These are phyloP conservation scores for Harpagifer antarcticus DNA, from an alignment of 2,797 vertebrate species.

Conservation along the genomic window DNA sequence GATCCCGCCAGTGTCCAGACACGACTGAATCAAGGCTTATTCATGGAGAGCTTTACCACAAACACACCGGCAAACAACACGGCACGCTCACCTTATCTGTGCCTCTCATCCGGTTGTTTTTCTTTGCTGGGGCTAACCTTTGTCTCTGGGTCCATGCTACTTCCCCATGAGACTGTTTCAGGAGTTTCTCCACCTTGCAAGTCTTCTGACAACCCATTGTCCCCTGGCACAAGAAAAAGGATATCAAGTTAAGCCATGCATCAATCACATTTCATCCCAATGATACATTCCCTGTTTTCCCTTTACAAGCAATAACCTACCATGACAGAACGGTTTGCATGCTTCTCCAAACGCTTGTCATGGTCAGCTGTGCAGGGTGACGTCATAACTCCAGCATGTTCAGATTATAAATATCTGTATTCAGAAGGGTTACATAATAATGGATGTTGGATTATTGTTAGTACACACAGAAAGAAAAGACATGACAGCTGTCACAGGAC, in stretches of 20 bases:
- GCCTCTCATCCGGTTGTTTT: conserved; percentile 67
- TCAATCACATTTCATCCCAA: conserved; percentile 40
- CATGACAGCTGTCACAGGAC: conserved; percentile 69
- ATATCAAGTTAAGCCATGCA: conserved; percentile 38
- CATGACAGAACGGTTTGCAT: conserved; percentile 77
- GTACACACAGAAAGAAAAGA: conserved; percentile 67
- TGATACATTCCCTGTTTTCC: conserved; percentile 46
- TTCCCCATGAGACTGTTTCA: conserved; percentile 83
- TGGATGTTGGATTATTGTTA: conserved; percentile 79
- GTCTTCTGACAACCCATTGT: conserved; percentile 84
- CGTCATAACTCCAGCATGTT: conserved; percentile 81
- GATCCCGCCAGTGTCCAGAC: conserved; percentile 49
- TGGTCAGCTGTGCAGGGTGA: conserved; percentile 72
- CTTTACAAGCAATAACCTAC: conserved; percentile 63
- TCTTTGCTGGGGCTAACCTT: conserved; percentile 74
- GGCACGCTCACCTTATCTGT: conserved; percentile 78
- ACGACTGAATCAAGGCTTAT: conserved; percentile 51
- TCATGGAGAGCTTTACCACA: conserved; percentile 47
- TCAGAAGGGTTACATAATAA: conserved; percentile 84
- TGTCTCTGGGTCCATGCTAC: conserved; percentile 83
- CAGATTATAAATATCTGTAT: conserved; percentile 86
- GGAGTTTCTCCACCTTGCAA: conserved; percentile 77
- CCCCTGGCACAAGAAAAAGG: conserved; percentile 72
- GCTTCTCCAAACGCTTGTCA: conserved; percentile 77
- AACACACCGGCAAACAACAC: conserved; percentile 22